These are phyloP conservation scores for Mesoclemmys tuberculata DNA, from an alignment of 2,113 vertebrate species.

Conservation along the genomic window DNA sequence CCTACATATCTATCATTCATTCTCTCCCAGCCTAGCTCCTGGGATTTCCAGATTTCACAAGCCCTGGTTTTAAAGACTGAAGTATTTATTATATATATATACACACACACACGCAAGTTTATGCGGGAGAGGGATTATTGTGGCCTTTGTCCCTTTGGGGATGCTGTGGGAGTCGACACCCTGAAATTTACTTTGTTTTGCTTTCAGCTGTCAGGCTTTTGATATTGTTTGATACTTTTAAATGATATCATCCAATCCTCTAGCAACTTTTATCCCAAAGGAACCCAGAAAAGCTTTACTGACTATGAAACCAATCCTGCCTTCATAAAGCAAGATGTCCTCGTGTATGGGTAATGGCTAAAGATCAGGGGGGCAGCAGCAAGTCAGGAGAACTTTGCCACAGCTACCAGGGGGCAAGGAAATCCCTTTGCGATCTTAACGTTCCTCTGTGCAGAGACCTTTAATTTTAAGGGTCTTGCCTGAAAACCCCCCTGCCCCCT, in stretches of 20 bases:
- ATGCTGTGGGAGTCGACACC: background rate
- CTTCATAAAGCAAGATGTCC: background rate
- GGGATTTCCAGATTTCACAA: background rate
- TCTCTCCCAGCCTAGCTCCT: background rate
- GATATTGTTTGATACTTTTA: background rate
- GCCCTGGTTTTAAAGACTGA: background rate
- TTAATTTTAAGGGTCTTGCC: background rate
- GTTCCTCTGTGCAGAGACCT: background rate
- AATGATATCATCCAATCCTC: background rate
- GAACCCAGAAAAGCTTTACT: background rate
- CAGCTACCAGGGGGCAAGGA: background rate
- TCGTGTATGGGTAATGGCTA: background rate
- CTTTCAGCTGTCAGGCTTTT: background rate
- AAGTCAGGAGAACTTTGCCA: background rate
- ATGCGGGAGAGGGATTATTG: background rate
- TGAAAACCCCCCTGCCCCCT: background rate
- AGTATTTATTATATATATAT: background rate
- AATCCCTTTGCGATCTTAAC: background rate
- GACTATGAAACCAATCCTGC: background rate
- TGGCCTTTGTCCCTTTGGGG: background rate
- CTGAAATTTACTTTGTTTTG: background rate
- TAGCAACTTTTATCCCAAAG: background rate
- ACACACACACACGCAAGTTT: too few relatives aligned
- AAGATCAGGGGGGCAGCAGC: background rate
- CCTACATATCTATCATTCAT: background rate